Evolutionary conservation across 2,113 vertebrate species (phyloP).

Genomic region (Calidris pugnax): DNA sequence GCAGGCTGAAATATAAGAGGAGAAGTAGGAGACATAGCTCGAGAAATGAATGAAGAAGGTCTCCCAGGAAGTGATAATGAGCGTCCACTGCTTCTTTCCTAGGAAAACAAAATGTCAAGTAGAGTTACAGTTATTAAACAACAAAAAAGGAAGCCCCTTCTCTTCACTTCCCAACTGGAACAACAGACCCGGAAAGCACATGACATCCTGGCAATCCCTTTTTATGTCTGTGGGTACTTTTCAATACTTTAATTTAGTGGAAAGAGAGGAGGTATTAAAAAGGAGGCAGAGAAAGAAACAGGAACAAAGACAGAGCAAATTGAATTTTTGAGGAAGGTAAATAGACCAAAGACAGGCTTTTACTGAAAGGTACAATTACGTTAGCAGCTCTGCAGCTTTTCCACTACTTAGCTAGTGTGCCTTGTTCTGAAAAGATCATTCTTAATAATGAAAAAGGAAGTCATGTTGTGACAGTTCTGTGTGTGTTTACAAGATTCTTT

Average conservation of each 20-base stretch:
- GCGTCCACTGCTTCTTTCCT: slow-evolving; percentile 70
- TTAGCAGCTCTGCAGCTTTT: neutral
- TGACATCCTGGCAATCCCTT: neutral
- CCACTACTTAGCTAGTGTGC: neutral
- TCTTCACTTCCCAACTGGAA: neutral
- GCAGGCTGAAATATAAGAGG: slow-evolving; percentile 59
- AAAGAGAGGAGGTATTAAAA: neutral
- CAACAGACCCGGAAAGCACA: neutral
- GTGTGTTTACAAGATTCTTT: neutral
- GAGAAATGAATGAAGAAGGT: slow-evolving; percentile 18
- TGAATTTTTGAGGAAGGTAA: neutral
- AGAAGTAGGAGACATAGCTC: slow-evolving; percentile 70
- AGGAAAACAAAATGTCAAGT: slow-evolving; percentile 45
- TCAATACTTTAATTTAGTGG: neutral
- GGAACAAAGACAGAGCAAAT: neutral
- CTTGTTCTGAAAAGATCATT: neutral
- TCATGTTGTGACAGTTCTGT: neutral
- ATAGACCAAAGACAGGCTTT: neutral
- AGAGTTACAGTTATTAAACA: neutral
- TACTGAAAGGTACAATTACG: neutral
- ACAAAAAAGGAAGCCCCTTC: neutral
- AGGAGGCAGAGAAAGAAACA: neutral
- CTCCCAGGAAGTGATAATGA: slow-evolving; percentile 83
- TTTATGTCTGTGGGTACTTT: neutral
- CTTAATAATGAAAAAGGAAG: neutral